Evolutionary conservation across 2,888 invertebrate species (phyloP), one percentile per base, ranked within the genome.

Genomic region (Diplazon laetatorius): DNA sequence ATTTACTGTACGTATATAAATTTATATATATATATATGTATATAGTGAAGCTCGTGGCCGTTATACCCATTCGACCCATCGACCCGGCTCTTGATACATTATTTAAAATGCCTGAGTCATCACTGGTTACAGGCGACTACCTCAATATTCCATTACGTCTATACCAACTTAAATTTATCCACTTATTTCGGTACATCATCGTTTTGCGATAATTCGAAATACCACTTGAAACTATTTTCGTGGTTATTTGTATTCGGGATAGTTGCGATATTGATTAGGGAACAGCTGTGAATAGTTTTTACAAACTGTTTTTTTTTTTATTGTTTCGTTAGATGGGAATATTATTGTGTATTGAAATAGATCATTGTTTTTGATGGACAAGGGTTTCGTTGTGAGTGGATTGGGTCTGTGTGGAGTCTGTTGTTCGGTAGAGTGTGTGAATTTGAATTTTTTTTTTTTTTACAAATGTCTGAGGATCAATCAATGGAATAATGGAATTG

Each of bases 51-150:
- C 59, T 60, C 60, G 60, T 62, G 22, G 59, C 14, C 48, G 60
- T 59, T 48, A 52, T 30, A 39, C 70, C n/a, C 60, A 50, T 70
- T 62, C 60, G 50, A 50, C 70, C 60, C 52, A 70, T 70, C 70
- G 60, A 70, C 50, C 70, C 60, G 60, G 35, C 60, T 59, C 60
- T 16, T 60, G 50, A 70, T 70, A 70, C 48, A 70, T 70, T 70
- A 70, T 62, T 60, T 62, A 70, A n/a, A n/a, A 70, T 70, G 59
- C 50, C 60, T 25, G 37, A 20, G 70, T 52, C 42, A 68, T 68
- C 68, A 55, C 42, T 68, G 44, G 35, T 48, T 10, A 16, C 18
- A 55, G 18, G 16, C 68, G 18, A 30, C 55, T 55, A 25, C 55
- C 68, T 42, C 68, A 20, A 55, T 68, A 30, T 25, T 68, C 55